Evolutionary conservation across 2,888 invertebrate genomes (phyloP), one percentile per base, ranked within the genome.

Genomic region (Tipula unca): DNA sequence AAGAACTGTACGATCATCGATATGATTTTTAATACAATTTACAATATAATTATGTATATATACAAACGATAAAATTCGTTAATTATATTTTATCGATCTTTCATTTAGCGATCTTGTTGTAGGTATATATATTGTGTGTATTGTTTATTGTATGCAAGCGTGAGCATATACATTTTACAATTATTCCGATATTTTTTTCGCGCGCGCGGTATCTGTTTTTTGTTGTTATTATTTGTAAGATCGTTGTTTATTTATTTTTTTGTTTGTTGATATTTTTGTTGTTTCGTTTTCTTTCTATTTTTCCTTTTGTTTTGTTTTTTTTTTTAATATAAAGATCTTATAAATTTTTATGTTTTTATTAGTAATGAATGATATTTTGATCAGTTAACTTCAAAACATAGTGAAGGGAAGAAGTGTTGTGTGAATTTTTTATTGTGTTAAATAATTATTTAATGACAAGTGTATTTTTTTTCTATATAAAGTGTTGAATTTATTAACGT

Each of bases 241-340:
- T 69, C n/a, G 83, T 83, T 83, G 35, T 32, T 83, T 32, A 29
- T 83, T 83, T 29, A 39, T 83, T 83, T 17, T 35, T 32, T 32
- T 35, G n/a, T 83, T 83, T 83, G 83, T 83, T 83, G n/a, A 83
- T 83, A n/a, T n/a, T 83, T 83, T 29, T 29, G 29, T 82, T 82
- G 29, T 82, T 82, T 25, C 69, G 69, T 69, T 69, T 69, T 69
- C 25, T 69, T 69, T 69, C 69, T 69, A 69, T 69, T 69, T 69
- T 69, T 25, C 69, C 25, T 69, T 69, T 69, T 25, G 25, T n/a
- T 32, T 32, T 82, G 29, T 29, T 29, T 29, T 29, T 82, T 83
- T 83, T 82, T 82, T 29, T 84, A 84, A 84, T 84, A 84, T 84
- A 84, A 84, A 84, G 84, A 84, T 84, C 84, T 84, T 84, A 36